Conservation (phyloP, 2,888 invertebrate genomes). For the Metallyticus violacea region DNA sequence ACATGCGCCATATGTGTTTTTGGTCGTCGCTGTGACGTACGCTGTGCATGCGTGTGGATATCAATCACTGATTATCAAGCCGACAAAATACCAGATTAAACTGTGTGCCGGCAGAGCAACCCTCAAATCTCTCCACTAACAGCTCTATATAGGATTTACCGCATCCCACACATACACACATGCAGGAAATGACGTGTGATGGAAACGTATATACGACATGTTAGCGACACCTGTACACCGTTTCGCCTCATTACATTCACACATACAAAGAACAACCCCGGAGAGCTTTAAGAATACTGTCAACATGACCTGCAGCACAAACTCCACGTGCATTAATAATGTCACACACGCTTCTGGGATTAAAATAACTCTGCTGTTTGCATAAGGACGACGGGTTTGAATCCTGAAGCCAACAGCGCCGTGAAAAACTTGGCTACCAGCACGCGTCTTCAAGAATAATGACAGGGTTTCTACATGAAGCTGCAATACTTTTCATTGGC, state of each 20-base stretch:
- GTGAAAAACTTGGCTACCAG: too few relatives aligned
- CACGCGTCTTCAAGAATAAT: too few relatives aligned
- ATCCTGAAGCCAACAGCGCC: neutral
- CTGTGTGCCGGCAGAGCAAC: slow-evolving; percentile 17
- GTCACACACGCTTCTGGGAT: neutral
- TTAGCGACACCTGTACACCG: slow-evolving; percentile 26
- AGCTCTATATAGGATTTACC: slow-evolving; percentile 14
- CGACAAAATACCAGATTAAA: slow-evolving; percentile 32
- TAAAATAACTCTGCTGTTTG: neutral
- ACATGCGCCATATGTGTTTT: neutral
- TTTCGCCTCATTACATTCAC: slow-evolving; percentile 4
- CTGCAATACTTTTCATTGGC: too few relatives aligned
- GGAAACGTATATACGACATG: slow-evolving; percentile 21
- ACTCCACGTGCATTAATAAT: neutral
- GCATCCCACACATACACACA: slow-evolving; percentile 9
- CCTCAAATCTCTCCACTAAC: slow-evolving; percentile 22
- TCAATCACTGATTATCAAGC: slow-evolving; percentile 33
- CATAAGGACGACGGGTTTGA: neutral
- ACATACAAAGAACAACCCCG: neutral
- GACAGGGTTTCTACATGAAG: too few relatives aligned
- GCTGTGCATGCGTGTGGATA: slow-evolving; percentile 28
- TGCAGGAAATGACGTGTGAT: slow-evolving; percentile 25
- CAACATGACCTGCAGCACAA: slow-evolving; percentile 4
- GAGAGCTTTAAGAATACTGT: slow-evolving; percentile 11
- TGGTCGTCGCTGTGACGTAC: slow-evolving; percentile 4